Evolutionary conservation across 2,888 invertebrate genomes (phyloP).

Genomic region (Hydropsyche betteni): DNA sequence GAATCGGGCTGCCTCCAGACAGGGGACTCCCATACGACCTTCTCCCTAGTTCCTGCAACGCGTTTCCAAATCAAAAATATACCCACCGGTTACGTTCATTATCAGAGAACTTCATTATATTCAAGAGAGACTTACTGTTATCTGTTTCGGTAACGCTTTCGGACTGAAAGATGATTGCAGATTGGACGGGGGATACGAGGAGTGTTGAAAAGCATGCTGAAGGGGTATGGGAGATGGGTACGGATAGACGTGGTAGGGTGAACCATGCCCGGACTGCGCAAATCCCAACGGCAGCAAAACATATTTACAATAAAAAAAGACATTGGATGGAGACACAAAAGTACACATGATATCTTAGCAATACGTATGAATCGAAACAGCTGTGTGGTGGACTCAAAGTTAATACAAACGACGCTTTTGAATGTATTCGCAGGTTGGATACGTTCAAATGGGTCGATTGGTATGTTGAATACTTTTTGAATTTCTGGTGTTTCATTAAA

Average conservation of each 20-base stretch:
- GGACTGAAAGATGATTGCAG: conserved; percentile 70
- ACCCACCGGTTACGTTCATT: too few relatives aligned
- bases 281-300: conserved; percentile 42
- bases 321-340: conserved; percentile 22
- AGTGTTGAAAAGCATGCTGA: conserved; percentile 71
- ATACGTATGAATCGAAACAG: too few relatives aligned
- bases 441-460: too few relatives aligned
- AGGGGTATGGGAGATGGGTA: conserved; percentile 70
- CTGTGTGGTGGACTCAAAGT: too few relatives aligned
- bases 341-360: not conserved
- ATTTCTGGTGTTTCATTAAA: too few relatives aligned
- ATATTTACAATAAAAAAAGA: conserved; percentile 42
- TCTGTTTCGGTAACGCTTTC: conserved; percentile 68
- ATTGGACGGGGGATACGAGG: conserved; percentile 58
- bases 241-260: conserved; percentile 80
- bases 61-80: conserved; percentile 17
- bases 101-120: too few relatives aligned
- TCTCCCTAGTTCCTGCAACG: conserved; percentile 52
- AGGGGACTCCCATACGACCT: conserved; percentile 59
- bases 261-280: conserved; percentile 69
- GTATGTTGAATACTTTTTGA: too few relatives aligned
- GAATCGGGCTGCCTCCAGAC: conserved; percentile 60
- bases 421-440: too few relatives aligned
- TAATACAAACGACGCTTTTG: too few relatives aligned
- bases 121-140: conserved; percentile 60